Base-by-base conservation (phyloP, 2,113 vertebrate genomes). In the Amia ocellicauda region DNA sequence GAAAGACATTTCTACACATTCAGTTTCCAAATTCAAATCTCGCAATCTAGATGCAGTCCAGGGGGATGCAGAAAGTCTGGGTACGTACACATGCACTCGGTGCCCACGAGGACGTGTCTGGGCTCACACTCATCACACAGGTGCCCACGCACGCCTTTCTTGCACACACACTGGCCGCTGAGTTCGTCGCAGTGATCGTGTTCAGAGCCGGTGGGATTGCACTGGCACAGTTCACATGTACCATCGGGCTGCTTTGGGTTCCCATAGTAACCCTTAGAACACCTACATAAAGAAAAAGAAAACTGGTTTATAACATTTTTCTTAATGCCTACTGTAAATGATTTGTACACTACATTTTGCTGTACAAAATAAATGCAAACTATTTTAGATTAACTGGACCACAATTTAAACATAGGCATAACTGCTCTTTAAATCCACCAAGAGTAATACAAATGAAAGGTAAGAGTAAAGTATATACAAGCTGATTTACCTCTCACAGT, bases 401-500 rank as follows among this genome's bases (percentile, higher is more conserved):
- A 7, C 1, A 1, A 36, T 1, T n/a, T 7, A 36, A 36, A 36
- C 31, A 1, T 5, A 11, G 31, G 31, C 31, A 36, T 5, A 5
- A 5, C 1, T 36, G 5, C 11, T 36, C 5, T 11, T 11, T 36
- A 5, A 36, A 5, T 7, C 31, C 11, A 8, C 2, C 7, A 10
- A 28, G 42, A 49, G 22, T 41, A 24, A 7, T 17, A 26, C 17
- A 11, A 13, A 36, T 4, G 36, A 4, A 7, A 17, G 4, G 22
- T n/a, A n/a, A 51, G 26, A 20, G 23, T 43, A 3, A 36, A 36
- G 10, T 36, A 36, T 10, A 36, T 10, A n/a, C 28, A 24, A 41
- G 28, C 4, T 29, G 76, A n/a, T n/a, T 60, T 72, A 97, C 95
- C 90, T 93, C 75, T 99, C 93, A 70, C 97, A 99, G 69, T 94